Percentiles rank a stretch among this genome's conserved stretches.
Conservation (phyloP, 2,797 vertebrate genomes). For the Darevskia mixta region DNA sequence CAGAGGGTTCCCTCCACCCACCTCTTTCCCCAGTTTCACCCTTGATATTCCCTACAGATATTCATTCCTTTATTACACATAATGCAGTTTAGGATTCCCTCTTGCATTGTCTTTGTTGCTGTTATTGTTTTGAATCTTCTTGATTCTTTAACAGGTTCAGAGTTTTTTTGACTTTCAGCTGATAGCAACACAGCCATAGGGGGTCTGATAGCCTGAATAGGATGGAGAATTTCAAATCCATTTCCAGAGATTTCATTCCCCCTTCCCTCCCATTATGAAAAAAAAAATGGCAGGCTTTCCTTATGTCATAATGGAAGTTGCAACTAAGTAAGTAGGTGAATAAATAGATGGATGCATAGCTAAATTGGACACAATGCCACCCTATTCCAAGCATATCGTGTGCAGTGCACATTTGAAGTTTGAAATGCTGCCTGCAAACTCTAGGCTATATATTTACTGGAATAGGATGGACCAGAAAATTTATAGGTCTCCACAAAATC, state of each 20-base stretch:
- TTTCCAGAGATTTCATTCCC: slow-evolving; percentile 37
- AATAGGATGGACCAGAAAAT: slow-evolving; percentile 12
- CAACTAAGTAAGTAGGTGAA: slow-evolving; percentile 4
- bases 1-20: slow-evolving; percentile 47
- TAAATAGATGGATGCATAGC: slow-evolving; percentile 1
- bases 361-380: slow-evolving; percentile 29
- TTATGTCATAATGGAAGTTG: not conserved
- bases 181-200: slow-evolving; percentile 42
- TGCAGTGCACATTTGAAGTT: slow-evolving; percentile 31
- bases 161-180: slow-evolving; percentile 57
- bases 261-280: slow-evolving; percentile 52
- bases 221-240: slow-evolving; percentile 49
- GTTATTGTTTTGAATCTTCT: slow-evolving; percentile 53
- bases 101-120: slow-evolving; percentile 55
- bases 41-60: slow-evolving; percentile 69
- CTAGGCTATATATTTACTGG: not conserved
- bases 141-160: slow-evolving; percentile 46
- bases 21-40: slow-evolving; percentile 55
- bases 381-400: slow-evolving; percentile 28
- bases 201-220: slow-evolving; percentile 38
- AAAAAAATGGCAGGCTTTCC: slow-evolving; percentile 40
- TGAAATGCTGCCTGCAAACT: not conserved
- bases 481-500: not conserved
- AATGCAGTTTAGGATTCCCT: slow-evolving; percentile 56
- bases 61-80: slow-evolving; percentile 52